phyloP scores from a whole-genome alignment of 2,113 vertebrate genomes.

The Glaucidium brasilianum region DNA sequence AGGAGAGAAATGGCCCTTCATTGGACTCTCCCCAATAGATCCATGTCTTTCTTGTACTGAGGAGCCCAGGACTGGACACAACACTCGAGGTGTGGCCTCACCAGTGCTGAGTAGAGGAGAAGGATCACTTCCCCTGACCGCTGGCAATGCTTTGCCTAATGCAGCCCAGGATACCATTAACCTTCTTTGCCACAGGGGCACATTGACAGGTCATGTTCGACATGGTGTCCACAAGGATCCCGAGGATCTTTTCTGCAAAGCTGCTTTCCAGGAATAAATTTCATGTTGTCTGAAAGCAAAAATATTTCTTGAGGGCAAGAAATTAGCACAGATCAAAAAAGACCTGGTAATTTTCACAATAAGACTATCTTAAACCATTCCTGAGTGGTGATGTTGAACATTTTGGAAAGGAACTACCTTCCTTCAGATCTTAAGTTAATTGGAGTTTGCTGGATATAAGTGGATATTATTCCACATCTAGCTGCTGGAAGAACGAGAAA shows the following conservation, averaged over 20 bases:
- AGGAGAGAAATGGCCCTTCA: not conserved
- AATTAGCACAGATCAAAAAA: not conserved
- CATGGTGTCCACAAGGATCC: not conserved
- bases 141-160: not conserved
- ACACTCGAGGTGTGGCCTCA: not conserved
- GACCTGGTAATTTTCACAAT: not conserved
- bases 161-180: not conserved
- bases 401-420: not conserved
- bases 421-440: not conserved
- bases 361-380: not conserved
- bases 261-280: not conserved
- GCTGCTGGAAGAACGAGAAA: not conserved
- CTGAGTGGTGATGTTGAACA: not conserved
- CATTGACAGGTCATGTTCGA: not conserved
- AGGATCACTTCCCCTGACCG: not conserved
- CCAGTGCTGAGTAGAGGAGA: not conserved
- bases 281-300: not conserved
- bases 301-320: not conserved
- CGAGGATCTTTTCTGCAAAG: not conserved
- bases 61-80: not conserved
- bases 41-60: not conserved
- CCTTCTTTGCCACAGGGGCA: not conserved
- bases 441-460: accelerated
- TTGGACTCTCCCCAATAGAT: not conserved
- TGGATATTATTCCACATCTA: not conserved